phyloP scores from a whole-genome alignment of 2,797 vertebrate species.

The Phalanger gymnotis region DNA sequence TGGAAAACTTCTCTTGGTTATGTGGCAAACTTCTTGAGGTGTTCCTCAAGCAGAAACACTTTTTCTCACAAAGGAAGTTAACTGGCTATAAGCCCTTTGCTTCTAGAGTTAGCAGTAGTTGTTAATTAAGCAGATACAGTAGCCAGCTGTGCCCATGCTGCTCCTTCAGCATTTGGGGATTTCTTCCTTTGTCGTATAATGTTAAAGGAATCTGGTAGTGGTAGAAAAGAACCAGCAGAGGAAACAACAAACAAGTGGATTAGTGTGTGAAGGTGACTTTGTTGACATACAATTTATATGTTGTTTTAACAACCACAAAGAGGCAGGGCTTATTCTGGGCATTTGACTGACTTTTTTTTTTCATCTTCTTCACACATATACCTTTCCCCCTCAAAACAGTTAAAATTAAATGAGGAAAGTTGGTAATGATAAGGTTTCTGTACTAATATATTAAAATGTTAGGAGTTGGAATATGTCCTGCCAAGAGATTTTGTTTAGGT shows the following conservation, averaged over 20 bases:
- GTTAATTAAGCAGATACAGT: not conserved
- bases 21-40: not conserved
- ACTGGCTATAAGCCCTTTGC: not conserved
- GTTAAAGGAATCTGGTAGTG: not conserved
- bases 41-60: not conserved
- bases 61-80: not conserved
- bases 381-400: not conserved
- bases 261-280: not conserved
- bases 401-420: not conserved
- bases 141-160: not conserved
- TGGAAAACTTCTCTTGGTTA: not conserved
- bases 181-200: not conserved
- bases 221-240: not conserved
- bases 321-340: not conserved
- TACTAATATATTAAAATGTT: not conserved
- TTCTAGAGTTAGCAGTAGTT: not conserved
- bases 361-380: not conserved
- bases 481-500: not conserved
- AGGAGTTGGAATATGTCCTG: not conserved
- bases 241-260: not conserved
- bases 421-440: not conserved
- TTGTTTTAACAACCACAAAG: not conserved
- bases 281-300: not conserved
- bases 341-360: not conserved
- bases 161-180: not conserved